Evolutionary conservation across 2,888 invertebrate genomes (phyloP), one percentile per base, ranked within the genome.

Genomic region (Clostera curtula): DNA sequence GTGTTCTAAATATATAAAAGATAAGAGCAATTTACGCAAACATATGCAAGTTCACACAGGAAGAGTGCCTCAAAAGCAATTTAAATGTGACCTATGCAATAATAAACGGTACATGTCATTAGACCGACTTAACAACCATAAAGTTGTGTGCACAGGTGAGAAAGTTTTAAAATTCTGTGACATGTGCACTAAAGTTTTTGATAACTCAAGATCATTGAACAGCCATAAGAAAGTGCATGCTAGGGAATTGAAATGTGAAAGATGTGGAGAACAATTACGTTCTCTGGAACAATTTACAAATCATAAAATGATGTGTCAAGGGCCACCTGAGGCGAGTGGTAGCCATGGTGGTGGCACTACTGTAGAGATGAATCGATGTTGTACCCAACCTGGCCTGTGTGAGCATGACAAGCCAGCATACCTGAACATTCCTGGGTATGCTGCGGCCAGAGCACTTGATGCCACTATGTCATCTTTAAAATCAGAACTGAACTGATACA

Each of bases 11-110:
- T 85, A 85, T 52, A 85, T 85, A 31, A 85, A 85, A 57, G 85
- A 85, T 58, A 85, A 85, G 43, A 85, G 84, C 53, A 85, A 85
- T 50, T 57, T 85, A 40, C 80, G 85, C 36, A 85, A 85, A 49
- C 85, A 85, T 46, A 85, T 85, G 85, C 85, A 85, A 57, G 85
- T 85, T n/a, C 85, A 85, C 43, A 85, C 85, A 17, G 85, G 85
- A 1, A 60, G 84, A 18, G 80, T 85, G 25, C 85, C 85, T 26
- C 85, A 85, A 46, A 85, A 84, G 54, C 85, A 85, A 51, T 85
- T 85, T 43, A 85, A 85, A 52, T 85, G 85, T 70, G 85, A 85
- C 49, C 54, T 85, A 27, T 85, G 85, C 48, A 85, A 85, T 49
- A 85, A 85, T 38, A 85, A 85, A 48, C 73, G 85, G 12, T 85